Conservation (phyloP, 2,113 vertebrate genomes). For the Crotalus helleri region DNA sequence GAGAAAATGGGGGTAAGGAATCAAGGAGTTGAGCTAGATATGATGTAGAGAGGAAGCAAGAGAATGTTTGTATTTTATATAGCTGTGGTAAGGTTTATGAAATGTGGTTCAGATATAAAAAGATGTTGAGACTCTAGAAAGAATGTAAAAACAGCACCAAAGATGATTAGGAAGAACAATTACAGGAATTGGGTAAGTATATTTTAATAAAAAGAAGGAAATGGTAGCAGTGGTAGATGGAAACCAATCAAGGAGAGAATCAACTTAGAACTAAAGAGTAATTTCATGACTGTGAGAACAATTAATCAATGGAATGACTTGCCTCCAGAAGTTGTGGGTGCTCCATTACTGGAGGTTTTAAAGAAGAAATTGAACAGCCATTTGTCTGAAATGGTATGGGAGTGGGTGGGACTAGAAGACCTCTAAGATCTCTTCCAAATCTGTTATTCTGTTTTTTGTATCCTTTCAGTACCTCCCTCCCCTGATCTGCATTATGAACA, state of each 20-base stretch:
- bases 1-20: not conserved
- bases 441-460: not conserved
- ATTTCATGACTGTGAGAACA: too few species aligned
- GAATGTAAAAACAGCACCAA: not conserved
- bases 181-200: not conserved
- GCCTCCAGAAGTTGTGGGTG: not conserved
- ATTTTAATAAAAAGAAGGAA: too few species aligned
- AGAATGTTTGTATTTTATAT: not conserved
- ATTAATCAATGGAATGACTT: too few species aligned
- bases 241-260: too few species aligned
- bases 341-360: not conserved
- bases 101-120: not conserved
- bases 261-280: too few species aligned
- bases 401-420: not conserved
- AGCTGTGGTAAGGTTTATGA: not conserved
- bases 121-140: not conserved
- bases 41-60: not conserved
- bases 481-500: not conserved
- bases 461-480: not conserved
- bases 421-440: not conserved
- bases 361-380: not conserved
- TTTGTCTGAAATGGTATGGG: not conserved
- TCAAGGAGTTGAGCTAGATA: not conserved
- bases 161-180: not conserved
- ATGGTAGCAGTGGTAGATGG: too few species aligned